Evolutionary conservation across 2,113 vertebrate genomes (phyloP).

Genomic region (Arothron firmamentum): DNA sequence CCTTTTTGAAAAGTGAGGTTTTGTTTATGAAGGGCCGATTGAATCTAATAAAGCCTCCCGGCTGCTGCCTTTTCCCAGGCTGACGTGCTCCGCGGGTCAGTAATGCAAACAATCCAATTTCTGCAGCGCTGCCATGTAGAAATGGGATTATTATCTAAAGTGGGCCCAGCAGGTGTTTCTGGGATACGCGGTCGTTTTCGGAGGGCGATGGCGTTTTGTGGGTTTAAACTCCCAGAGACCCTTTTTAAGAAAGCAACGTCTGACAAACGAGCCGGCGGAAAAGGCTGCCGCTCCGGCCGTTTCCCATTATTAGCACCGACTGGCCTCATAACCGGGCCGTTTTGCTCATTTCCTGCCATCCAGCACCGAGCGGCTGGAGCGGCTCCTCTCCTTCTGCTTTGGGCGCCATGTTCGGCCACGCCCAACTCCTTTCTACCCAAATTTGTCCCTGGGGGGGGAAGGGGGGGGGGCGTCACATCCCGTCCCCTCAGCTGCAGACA

Average conservation of each 20-base stretch:
- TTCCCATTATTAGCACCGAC: constrained; percentile 29
- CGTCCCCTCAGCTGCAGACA: constrained; percentile 26
- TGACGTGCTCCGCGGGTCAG: constrained; percentile 65
- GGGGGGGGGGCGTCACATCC: constrained; percentile 28
- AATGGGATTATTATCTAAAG: constrained; percentile 68
- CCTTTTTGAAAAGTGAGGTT: constrained; percentile 58
- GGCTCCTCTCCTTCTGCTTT: constrained; percentile 6
- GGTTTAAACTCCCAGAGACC: constrained; percentile 44
- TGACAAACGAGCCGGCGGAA: constrained; percentile 30
- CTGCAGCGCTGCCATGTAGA: constrained; percentile 46
- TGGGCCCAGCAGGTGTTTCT: constrained; percentile 60
- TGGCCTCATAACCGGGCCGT: constrained; percentile 1
- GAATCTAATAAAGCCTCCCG: constrained; percentile 63
- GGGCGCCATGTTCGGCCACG: neutral
- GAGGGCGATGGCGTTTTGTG: constrained; percentile 22
- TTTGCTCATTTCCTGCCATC: constrained; percentile 3
- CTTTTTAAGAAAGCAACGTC: constrained; percentile 43
- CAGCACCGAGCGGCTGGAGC: neutral
- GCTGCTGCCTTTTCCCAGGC: constrained; percentile 56
- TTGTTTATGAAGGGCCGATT: constrained; percentile 70
- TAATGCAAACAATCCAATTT: constrained; percentile 71
- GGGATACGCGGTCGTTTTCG: constrained; percentile 45
- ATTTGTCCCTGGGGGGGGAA: constrained; percentile 50
- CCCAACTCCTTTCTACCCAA: constrained; percentile 33
- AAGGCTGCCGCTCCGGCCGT: constrained; percentile 19